Conservation (phyloP, 2,888 invertebrate genomes). For the Cataglyphis cursor region DNA sequence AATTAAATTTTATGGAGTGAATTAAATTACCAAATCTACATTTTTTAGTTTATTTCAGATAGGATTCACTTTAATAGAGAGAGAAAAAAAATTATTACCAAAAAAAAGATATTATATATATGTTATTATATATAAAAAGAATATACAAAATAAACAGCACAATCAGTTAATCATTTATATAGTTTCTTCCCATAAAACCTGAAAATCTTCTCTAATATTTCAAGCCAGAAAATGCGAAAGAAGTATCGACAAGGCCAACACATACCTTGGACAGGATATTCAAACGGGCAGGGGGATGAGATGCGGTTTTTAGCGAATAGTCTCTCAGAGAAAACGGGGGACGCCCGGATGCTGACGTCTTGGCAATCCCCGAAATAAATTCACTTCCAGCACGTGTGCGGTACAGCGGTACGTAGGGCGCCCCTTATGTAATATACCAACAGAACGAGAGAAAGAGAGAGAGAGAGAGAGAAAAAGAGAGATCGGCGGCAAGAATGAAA, state of each 20-base stretch:
- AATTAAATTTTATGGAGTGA: no score
- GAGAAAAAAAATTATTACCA: no score
- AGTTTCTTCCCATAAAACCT: background rate
- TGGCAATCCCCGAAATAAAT: slow-evolving; percentile 74
- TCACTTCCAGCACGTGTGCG: slow-evolving; percentile 68
- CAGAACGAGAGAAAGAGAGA: slow-evolving; percentile 68
- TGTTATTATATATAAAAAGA: no score
- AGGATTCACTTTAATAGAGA: no score
- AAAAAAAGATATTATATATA: no score
- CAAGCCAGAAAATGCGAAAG: background rate
- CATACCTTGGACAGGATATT: slow-evolving; percentile 54
- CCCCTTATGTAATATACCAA: slow-evolving; percentile 73
- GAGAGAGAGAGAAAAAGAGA: slow-evolving; percentile 15
- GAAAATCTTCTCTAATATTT: background rate
- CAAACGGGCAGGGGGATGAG: slow-evolving; percentile 39
- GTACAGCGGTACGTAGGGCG: slow-evolving; percentile 38
- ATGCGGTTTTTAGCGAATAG: slow-evolving; percentile 64
- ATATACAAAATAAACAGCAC: background rate
- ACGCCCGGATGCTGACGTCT: slow-evolving; percentile 43
- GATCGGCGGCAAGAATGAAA: background rate
- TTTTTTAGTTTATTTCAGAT: no score
- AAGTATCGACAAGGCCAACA: background rate
- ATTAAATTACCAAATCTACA: no score
- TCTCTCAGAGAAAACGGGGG: slow-evolving; percentile 53
- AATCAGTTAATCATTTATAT: background rate